Evolutionary conservation across 2,113 vertebrate species (phyloP).

Genomic region (Poecile atricapillus): DNA sequence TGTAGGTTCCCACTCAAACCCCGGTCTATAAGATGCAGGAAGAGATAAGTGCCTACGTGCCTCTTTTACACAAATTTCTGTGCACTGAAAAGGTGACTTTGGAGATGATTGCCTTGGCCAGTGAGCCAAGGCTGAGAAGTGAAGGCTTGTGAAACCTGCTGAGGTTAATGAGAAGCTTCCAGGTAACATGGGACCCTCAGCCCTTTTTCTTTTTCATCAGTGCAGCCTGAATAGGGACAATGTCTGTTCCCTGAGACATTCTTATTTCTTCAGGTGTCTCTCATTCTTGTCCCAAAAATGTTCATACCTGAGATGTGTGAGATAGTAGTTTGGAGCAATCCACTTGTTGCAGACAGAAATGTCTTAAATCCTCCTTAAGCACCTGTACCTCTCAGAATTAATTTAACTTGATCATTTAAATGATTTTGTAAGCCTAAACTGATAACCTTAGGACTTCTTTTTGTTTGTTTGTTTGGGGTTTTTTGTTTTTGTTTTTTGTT

Average conservation of each 20-base stretch:
- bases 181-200: neutral
- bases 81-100: neutral
- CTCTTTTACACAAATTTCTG: neutral
- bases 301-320: neutral
- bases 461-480: too few species aligned
- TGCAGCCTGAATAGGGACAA: neutral
- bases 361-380: neutral
- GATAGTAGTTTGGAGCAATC: neutral
- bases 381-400: neutral
- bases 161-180: neutral
- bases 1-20: neutral
- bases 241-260: neutral
- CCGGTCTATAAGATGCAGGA: neutral
- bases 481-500: neutral
- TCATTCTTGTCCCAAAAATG: neutral
- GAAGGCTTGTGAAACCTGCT: neutral
- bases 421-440: neutral
- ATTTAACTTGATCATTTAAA: neutral
- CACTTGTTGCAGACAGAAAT: neutral
- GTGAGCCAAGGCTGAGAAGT: too few species aligned
- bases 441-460: fast-evolving
- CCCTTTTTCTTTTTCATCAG: neutral
- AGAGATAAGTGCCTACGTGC: neutral
- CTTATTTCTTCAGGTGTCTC: neutral
- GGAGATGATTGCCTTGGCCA: neutral